Evolutionary conservation across 2,113 vertebrate genomes (phyloP).

Genomic region (Notechis scutatus): DNA sequence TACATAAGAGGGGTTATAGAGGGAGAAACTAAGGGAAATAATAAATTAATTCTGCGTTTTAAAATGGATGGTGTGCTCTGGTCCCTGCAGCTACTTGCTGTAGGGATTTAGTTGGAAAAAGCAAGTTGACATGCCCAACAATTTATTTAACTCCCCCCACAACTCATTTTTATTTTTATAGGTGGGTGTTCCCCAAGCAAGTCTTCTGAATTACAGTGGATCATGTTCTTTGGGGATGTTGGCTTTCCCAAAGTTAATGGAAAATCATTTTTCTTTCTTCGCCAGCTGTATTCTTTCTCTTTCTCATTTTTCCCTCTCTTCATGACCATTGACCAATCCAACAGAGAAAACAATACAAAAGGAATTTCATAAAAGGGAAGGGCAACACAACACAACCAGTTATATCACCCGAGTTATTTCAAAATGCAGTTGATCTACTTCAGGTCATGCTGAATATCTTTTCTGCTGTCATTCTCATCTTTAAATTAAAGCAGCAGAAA

Average conservation of each 20-base stretch:
- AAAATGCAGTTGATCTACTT: constrained; percentile 2
- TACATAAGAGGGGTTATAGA: background rate
- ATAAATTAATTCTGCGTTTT: background rate
- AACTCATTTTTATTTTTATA: background rate
- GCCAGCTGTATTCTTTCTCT: rapidly evolving
- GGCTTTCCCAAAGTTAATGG: constrained; percentile 9
- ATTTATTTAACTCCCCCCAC: background rate
- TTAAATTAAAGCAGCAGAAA: constrained; percentile 27
- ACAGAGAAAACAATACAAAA: constrained; percentile 25
- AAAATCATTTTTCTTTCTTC: constrained; percentile 22
- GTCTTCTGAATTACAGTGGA: background rate
- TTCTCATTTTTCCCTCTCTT: background rate
- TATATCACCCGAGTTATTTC: constrained; percentile 12
- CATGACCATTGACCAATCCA: background rate
- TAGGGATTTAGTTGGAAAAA: constrained; percentile 13
- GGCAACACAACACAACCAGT: background rate
- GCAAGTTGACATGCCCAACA: background rate
- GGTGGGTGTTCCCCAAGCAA: constrained; percentile 13
- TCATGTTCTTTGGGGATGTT: background rate
- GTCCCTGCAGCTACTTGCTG: background rate
- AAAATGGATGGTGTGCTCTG: background rate
- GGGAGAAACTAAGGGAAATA: background rate
- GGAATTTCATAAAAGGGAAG: constrained; percentile 17
- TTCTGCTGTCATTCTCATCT: background rate
- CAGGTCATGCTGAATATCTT: constrained; percentile 5